Conservation (phyloP, 2,113 vertebrate species). For the Spilogale gracilis region DNA sequence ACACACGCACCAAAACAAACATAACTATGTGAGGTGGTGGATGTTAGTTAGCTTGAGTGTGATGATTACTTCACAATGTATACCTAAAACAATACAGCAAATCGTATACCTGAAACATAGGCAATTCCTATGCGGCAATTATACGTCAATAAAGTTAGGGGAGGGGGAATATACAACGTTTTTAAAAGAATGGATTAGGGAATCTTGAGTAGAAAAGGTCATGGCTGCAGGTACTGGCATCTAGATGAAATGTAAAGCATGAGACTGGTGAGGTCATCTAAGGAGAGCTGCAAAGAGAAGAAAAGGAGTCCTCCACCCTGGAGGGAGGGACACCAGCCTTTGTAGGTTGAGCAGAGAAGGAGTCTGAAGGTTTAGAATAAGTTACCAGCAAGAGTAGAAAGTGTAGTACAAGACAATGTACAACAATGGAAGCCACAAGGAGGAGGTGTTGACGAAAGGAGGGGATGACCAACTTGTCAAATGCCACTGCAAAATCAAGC, state of each 20-base stretch:
- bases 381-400: background rate
- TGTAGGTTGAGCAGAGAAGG: background rate
- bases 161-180: background rate
- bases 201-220: background rate
- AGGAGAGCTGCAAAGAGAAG: background rate
- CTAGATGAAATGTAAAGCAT: background rate
- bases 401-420: background rate
- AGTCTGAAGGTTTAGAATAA: conserved; percentile 6
- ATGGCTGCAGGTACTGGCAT: background rate
- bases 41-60: background rate
- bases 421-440: background rate
- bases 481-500: background rate
- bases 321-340: background rate
- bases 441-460: background rate
- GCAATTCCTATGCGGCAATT: background rate
- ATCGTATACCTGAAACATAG: background rate
- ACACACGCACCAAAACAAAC: background rate
- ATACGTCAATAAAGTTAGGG: background rate
- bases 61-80: background rate
- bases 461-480: background rate
- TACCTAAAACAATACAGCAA: background rate
- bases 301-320: background rate
- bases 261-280: background rate
- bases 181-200: background rate
- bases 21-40: background rate